Evolutionary conservation across 2,888 invertebrate species (phyloP).

Genomic region (Pseudanteris insignis): DNA sequence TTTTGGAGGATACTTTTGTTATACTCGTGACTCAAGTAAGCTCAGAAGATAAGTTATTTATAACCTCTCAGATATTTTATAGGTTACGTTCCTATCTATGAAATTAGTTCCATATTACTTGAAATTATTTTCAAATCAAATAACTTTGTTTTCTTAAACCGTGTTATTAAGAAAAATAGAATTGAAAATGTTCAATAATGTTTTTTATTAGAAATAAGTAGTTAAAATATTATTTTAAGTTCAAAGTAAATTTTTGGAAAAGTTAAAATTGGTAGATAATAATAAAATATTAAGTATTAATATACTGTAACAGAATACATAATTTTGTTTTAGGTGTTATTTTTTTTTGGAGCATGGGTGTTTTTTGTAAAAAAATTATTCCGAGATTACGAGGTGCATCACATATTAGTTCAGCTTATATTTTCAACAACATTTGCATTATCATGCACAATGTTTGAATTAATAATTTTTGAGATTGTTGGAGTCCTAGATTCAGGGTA

Average conservation of each 20-base stretch:
- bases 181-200: conserved; percentile 18
- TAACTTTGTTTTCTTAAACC: too few species aligned
- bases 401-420: conserved; percentile 91
- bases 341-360: conserved; percentile 97
- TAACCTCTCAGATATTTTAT: too few species aligned
- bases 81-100: too few species aligned
- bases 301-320: too few species aligned
- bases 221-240: too few species aligned
- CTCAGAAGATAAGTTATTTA: conserved; percentile 19
- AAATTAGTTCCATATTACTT: too few species aligned
- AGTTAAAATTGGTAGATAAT: too few species aligned
- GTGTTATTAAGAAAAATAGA: too few species aligned
- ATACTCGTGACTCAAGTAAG: conserved; percentile 83
- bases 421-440: conserved; percentile 96
- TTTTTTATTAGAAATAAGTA: too few species aligned
- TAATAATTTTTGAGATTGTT: conserved; percentile 98
- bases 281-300: too few species aligned
- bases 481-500: conserved; percentile 92
- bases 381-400: conserved; percentile 96
- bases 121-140: too few species aligned
- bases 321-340: conserved; percentile 79
- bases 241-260: too few species aligned
- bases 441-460: conserved; percentile 98
- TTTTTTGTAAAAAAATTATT: conserved; percentile 98
- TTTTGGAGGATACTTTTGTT: conserved; percentile 83